Evolutionary conservation across 37 sponge, comb jelly and placozoan genomes (phyloP).

Genomic region (Geodia barretti): DNA sequence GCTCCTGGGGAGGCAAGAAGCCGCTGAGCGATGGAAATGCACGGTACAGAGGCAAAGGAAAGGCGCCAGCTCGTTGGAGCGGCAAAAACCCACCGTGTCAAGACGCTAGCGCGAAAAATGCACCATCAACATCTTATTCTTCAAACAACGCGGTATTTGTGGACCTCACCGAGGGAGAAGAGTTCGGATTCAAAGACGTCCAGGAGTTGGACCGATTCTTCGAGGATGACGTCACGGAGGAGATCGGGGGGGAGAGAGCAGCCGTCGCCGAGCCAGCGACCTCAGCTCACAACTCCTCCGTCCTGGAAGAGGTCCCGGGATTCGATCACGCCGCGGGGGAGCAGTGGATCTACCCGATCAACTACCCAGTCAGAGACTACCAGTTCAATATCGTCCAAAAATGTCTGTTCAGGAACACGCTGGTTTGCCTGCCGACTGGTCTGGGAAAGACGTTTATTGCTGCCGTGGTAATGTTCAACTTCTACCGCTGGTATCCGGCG

Average conservation of each 20-base stretch:
- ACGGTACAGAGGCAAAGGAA: background rate
- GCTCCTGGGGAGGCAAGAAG: constrained; percentile 18
- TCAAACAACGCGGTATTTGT: background rate
- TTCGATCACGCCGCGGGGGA: constrained; percentile 86
- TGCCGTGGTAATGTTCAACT: constrained; percentile 99
- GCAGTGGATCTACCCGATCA: constrained; percentile 90
- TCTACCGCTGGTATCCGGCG: constrained; percentile 95
- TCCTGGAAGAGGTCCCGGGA: constrained; percentile 57
- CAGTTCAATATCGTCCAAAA: constrained; percentile 97
- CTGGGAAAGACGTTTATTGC: constrained; percentile 99
- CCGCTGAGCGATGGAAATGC: background rate
- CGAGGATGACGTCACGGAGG: constrained; percentile 27
- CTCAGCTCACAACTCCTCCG: constrained; percentile 32
- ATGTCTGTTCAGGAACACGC: constrained; percentile 87
- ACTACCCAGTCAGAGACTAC: constrained; percentile 94
- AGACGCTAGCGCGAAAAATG: background rate
- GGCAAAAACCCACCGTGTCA: no score
- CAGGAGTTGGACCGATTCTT: constrained; percentile 40
- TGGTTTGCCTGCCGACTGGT: constrained; percentile 97
- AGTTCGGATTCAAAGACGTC: background rate
- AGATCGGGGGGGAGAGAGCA: background rate
- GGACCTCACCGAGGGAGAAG: background rate
- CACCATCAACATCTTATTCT: no score
- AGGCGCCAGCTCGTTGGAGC: background rate
- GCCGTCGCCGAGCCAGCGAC: background rate